Evolutionary conservation across 1,140 invertebrate genomes (phyloP), one percentile per base, ranked within the genome.

Genomic region (Pogonus chalceus): DNA sequence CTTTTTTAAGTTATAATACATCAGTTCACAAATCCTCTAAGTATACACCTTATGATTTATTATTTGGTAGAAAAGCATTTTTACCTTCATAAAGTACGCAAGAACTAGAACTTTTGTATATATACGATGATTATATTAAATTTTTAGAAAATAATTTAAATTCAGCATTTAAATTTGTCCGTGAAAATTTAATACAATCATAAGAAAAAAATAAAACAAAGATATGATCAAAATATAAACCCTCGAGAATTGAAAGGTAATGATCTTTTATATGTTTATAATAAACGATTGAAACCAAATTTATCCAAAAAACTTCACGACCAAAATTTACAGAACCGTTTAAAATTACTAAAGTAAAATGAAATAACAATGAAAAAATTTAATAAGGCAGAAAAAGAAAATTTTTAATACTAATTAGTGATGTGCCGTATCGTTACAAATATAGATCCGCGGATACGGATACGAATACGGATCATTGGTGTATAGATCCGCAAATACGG

Each of bases 1-100:
- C 69, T 0, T 68, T 68, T 63, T 72, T 67, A 52, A 57, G 56
- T 23, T 72, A 71, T 54, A 72, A 70, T 59, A 64, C 64, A 20
- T 57, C 50, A 14, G 54, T 63, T 37, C 66, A 77, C 51, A 59
- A 55, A 50, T 51, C 62, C 0, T 75, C 69, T 0, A 59, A 63
- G 10, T 71, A 54, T 20, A 65, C 67, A 1, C 71, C 74, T 1
- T 72, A 67, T 52, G 66, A 71, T 60, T 31, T 75, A 20, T 7
- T 75, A 10, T 71, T 68, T 54, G 70, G 72, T 20, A 20, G 57
- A 39, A 63, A 68, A 51, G 54, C 69, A 2, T 37, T 26, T 21
- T 18, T 69, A 18, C 62, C 65, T 10, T 58, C 51, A 35, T 51
- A 37, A 14, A 18, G 62, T 24, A 56, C 35, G 23, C 16, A 49